These are phyloP conservation scores for Rambutsinella grinnellia DNA, from an alignment of 2,888 invertebrate genomes.

Conservation along the genomic window DNA sequence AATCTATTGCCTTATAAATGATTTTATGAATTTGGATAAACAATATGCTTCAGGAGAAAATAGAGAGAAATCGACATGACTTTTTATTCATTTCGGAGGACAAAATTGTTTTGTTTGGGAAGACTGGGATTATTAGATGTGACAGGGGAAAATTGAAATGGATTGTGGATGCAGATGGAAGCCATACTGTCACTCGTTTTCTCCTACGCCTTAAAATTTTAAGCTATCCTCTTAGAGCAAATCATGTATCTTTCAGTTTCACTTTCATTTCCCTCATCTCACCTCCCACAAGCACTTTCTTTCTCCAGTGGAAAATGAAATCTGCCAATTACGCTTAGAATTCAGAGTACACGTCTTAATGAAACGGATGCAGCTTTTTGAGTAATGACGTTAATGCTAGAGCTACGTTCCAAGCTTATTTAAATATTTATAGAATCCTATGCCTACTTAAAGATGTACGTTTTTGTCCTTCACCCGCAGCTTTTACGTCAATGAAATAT, in stretches of 20 bases:
- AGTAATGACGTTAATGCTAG: no score
- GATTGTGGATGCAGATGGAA: slow-evolving; percentile 3
- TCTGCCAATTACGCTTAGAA: not conserved
- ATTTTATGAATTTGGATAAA: no score
- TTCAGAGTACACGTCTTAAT: no score
- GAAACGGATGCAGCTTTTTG: no score
- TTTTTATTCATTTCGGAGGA: not conserved
- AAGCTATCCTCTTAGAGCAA: slow-evolving; percentile 9
- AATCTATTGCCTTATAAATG: no score
- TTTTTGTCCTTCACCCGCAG: no score
- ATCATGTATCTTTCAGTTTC: not conserved
- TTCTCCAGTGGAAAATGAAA: not conserved
- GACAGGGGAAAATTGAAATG: slow-evolving; percentile 38
- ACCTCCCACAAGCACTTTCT: not conserved
- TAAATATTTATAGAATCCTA: no score
- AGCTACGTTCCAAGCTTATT: no score
- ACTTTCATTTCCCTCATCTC: not conserved
- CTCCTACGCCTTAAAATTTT: slow-evolving; percentile 16
- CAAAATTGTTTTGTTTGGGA: not conserved
- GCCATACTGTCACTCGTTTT: not conserved
- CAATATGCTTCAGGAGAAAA: no score
- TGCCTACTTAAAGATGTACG: no score
- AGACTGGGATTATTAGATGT: slow-evolving; percentile 5
- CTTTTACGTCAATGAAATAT: no score
- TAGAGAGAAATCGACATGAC: no score